Evolutionary conservation across 2,113 vertebrate species (phyloP).

Genomic region (Panurus biarmicus): DNA sequence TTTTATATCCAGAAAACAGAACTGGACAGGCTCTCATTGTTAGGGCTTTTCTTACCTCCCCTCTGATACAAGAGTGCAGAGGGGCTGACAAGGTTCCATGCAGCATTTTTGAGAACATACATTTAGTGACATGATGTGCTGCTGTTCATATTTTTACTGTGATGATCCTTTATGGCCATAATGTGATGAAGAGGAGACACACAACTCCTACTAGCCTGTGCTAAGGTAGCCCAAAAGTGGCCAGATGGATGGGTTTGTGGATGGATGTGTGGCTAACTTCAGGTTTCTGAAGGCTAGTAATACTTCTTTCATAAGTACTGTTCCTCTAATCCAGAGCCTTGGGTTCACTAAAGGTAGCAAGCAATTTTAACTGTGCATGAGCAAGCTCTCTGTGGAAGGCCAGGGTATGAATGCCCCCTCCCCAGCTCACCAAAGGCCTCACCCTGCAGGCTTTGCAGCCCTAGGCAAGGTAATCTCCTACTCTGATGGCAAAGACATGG

Average conservation of each 20-base stretch:
- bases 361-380: background rate
- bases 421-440: background rate
- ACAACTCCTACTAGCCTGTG: background rate
- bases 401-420: rapidly evolving
- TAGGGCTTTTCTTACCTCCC: background rate
- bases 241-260: background rate
- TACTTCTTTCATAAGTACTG: background rate
- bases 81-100: background rate
- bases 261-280: background rate
- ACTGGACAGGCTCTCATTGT: background rate
- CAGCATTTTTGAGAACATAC: background rate
- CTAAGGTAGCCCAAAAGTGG: background rate
- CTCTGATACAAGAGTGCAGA: background rate
- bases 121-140: background rate
- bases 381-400: background rate
- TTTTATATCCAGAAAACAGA: background rate
- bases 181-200: background rate
- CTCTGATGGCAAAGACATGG: background rate
- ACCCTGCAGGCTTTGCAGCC: background rate
- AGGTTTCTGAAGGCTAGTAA: background rate
- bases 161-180: background rate
- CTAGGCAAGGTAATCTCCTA: background rate
- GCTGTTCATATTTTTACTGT: background rate
- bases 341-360: background rate
- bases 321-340: background rate